Base-by-base conservation (phyloP, 2,113 vertebrate genomes). In the Anthoscopus minutus region DNA sequence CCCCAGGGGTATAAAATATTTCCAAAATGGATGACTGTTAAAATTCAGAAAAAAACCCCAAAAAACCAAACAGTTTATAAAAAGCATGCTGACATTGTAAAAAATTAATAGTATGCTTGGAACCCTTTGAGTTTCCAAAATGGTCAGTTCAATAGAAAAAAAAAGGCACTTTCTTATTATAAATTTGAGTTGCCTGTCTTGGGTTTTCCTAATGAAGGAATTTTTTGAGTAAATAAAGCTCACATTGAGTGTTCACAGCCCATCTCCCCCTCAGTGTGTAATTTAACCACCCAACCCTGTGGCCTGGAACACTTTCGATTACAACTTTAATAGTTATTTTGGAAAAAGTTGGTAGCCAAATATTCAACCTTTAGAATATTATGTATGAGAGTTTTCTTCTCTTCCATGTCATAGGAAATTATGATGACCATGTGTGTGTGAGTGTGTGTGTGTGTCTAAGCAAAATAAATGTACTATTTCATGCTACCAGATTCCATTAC, bases 61-160 rank as follows among this genome's bases (percentile, higher is more conserved):
- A 27, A 13, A 48, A n/a, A 3, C n/a, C 86, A 85, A 93, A 62
- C 69, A 96, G 92, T 97, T 97, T 97, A 97, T 96, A 97, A 97
- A 97, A 96, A 97, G 82, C 83, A 65, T 72, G 93, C 96, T 95
- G 95, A 96, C 93, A 89, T 81, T 93, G 95, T 97, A 95, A 96
- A 93, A 97, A 97, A 98, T 94, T 96, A 96, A 97, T 96, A 93
- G 87, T 81, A 95, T 69, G 92, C 93, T 97, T 97, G 94, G 91
- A 97, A 95, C 50, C 60, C 73, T 80, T 89, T 91, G 74, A 94
- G 24, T 96, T 97, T 96, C 96, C 76, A 92, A 79, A 95, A 93
- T 65, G 77, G 88, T 93, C 91, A 96, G 86, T 72, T 93, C 80
- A 86, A 94, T 65, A 95, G 81, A 73, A 95, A 94, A 96, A 95